Base-by-base conservation (phyloP, 2,113 vertebrate species). In the Pelodiscus sinensis region DNA sequence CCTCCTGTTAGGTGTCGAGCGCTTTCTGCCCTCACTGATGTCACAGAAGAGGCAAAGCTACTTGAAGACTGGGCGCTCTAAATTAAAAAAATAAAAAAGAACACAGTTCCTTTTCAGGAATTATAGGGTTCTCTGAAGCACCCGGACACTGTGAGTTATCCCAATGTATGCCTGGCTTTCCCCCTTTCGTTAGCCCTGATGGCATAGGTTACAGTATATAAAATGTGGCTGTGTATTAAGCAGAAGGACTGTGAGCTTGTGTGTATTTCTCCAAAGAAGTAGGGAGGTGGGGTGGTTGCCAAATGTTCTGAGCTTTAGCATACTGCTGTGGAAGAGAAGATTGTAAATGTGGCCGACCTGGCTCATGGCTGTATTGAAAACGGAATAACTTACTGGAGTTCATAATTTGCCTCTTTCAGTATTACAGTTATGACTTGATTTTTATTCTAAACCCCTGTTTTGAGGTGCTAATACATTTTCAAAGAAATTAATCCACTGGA, bases 401-500 rank as follows among this genome's bases (percentile, higher is more conserved):
- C 93, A 44, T 80, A 84, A 92, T 94, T 88, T 91, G 50, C 79
- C 89, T 86, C 65, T 90, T 77, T 24, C 21, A 83, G 44, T 93
- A 68, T 84, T 92, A 89, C 81, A 89, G 8, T 80, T 87, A 75
- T 0, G 0, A 73, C 81, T 87, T 38, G 84, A 87, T 94, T 96
- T 75, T 44, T 79, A 92, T 51, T 82, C 29, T 82, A 87, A 51
- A 55, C 57, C 83, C 88, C 24, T 78, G 77, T 92, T 87, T 88
- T 88, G 73, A 93, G 65, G 60, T 2, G 1, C 85, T 75, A 81
- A 18, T 79, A 52, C 79, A 90, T 95, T 80, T 90, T 54, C 82
- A 92, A 91, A 96, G 89, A 24, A 27, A 89, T 77, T 92, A 82
- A 86, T 82, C 8, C 8, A 79, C 87, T 88, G 16, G 94, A 81